A percentile compares a stretch with the other conserved stretches of the same genome.
Evolutionary conservation across 92 coral and sea anemone species (phyloP).

Genomic region (Montipora capitata): DNA sequence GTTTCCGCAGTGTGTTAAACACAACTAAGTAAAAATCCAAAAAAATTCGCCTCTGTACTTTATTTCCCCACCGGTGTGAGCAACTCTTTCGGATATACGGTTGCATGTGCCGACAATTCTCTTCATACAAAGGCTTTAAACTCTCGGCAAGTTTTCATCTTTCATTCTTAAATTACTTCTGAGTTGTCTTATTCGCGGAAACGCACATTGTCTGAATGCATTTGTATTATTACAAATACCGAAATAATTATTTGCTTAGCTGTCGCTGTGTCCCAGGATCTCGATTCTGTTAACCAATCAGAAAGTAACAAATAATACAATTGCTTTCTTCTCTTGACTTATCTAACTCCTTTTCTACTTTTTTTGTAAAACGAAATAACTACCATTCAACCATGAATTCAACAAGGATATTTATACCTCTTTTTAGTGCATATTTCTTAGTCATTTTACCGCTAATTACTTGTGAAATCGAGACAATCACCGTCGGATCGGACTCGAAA

Average conservation of each 20-base stretch:
- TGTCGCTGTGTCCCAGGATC: not conserved
- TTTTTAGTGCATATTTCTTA: not conserved
- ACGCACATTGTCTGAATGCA: not conserved
- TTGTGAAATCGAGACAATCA: conserved; percentile 15
- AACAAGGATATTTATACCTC: not conserved
- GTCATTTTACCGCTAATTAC: not conserved
- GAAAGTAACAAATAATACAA: conserved; percentile 12
- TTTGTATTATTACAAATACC: not conserved
- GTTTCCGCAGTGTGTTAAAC: too few relatives aligned
- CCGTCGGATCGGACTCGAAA: conserved; percentile 7
- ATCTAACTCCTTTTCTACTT: too few relatives aligned
- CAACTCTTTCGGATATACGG: too few relatives aligned
- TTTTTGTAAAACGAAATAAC: not conserved
- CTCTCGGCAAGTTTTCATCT: too few relatives aligned
- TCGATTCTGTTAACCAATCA: conserved; percentile 9
- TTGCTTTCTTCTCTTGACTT: not conserved
- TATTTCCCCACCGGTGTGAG: too few relatives aligned
- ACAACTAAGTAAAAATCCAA: too few relatives aligned
- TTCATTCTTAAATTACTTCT: too few relatives aligned
- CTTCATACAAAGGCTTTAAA: too few relatives aligned
- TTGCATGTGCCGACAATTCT: too few relatives aligned
- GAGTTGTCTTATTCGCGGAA: too few relatives aligned
- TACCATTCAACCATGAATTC: not conserved
- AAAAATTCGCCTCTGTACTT: too few relatives aligned
- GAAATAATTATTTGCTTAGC: conserved; percentile 32